Conservation (phyloP, 64 coral and sea anemone genomes). For the Porites australiensis region DNA sequence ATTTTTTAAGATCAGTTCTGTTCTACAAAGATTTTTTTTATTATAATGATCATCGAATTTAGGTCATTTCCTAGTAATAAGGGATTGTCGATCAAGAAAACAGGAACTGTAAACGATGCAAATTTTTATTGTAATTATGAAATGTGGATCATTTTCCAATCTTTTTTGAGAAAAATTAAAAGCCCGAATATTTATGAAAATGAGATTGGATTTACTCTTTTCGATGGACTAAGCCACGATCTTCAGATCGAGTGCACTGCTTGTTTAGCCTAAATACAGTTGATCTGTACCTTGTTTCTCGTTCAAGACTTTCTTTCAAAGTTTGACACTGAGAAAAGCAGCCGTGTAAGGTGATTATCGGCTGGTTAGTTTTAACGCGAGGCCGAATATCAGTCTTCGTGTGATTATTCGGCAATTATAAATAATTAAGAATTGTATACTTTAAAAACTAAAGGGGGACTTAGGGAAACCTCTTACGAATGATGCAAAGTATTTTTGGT, state of each 20-base stretch:
- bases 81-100: background rate
- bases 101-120: background rate
- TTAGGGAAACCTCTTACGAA: too few species aligned
- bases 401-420: background rate
- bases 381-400: background rate
- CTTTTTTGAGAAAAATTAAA: background rate
- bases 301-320: too few species aligned
- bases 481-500: too few species aligned
- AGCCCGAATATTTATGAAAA: background rate
- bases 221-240: background rate
- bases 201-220: background rate
- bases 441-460: background rate
- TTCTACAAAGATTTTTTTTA: too few species aligned
- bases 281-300: too few species aligned
- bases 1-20: too few species aligned
- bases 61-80: background rate
- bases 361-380: too few species aligned
- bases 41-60: background rate
- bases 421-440: constrained; percentile 17
- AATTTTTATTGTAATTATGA: constrained; percentile 13
- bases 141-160: constrained; percentile 16
- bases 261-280: background rate
- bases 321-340: too few species aligned
- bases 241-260: background rate
- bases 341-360: background rate